A percentile compares a stretch with the other conserved stretches of the same genome.
Conservation (phyloP, 2,797 vertebrate genomes). For the Bovichtus diacanthus region DNA sequence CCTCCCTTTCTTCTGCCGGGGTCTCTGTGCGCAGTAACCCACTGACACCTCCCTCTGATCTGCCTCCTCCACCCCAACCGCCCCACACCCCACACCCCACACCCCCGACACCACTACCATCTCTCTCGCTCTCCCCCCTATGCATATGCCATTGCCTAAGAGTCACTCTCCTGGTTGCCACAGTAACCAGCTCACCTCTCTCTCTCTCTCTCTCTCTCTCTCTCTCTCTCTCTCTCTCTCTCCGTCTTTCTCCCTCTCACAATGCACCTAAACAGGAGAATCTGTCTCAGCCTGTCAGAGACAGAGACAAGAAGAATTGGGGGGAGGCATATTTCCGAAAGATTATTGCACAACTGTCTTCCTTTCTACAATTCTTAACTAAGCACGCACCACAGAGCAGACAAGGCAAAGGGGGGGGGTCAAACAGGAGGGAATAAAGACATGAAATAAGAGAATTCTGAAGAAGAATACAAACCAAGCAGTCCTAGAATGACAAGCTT, state of each 20-base stretch:
- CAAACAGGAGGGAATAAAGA: constrained; percentile 25
- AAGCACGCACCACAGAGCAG: constrained; percentile 29
- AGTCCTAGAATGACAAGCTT: constrained; percentile 38
- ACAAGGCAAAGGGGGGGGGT: constrained; percentile 15
- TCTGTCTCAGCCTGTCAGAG: constrained; percentile 65
- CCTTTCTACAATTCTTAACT: constrained; percentile 51
- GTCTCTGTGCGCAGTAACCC: constrained; percentile 76
- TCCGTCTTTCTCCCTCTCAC: constrained; percentile 64
- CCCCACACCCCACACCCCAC: constrained; percentile 17
- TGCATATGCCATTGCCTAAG: constrained; percentile 82
- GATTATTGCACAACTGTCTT: constrained; percentile 62
- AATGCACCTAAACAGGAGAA: constrained; percentile 81
- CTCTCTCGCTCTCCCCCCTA: constrained; percentile 36
- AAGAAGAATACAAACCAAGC: constrained; percentile 37
- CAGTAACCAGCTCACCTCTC: constrained; percentile 86
- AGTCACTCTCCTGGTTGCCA: constrained; percentile 88
- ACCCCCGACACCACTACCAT: constrained; percentile 14
- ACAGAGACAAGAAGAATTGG: constrained; percentile 49
- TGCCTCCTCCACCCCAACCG: constrained; percentile 72
- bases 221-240: constrained; percentile 13
- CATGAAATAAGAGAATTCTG: constrained; percentile 14
- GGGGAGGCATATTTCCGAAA: constrained; percentile 65
- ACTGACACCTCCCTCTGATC: constrained; percentile 85
- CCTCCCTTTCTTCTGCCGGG: constrained; percentile 75
- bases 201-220: constrained; percentile 38